phyloP scores from a whole-genome alignment of 1,140 invertebrate genomes.

The Drosophila ohnishii region DNA sequence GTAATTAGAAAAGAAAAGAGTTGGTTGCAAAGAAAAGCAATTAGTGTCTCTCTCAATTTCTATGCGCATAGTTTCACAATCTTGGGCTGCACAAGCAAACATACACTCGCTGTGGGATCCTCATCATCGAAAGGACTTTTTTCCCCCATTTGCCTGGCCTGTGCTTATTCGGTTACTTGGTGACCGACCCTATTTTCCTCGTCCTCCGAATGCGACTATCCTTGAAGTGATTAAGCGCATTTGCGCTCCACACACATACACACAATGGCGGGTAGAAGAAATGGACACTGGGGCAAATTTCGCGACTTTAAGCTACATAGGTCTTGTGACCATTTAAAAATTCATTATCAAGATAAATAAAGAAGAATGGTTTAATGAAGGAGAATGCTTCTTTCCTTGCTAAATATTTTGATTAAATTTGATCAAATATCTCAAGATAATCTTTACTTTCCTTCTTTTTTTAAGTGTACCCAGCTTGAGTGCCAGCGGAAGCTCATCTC shows the following conservation, averaged over 20 bases:
- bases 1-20: slow-evolving; percentile 82
- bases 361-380: too few species aligned
- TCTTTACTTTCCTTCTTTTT: neutral
- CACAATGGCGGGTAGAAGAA: slow-evolving; percentile 25
- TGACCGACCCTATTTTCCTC: slow-evolving; percentile 39
- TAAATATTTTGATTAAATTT: neutral
- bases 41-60: slow-evolving; percentile 81
- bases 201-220: slow-evolving; percentile 16
- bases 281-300: slow-evolving; percentile 27
- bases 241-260: slow-evolving; percentile 50
- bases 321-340: too few species aligned
- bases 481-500: slow-evolving; percentile 69
- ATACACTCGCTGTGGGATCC: slow-evolving; percentile 28
- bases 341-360: too few species aligned
- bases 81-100: slow-evolving; percentile 57
- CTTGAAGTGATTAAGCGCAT: slow-evolving; percentile 73
- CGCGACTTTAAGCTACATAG: neutral
- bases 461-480: slow-evolving; percentile 23
- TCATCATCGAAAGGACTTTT: slow-evolving; percentile 14
- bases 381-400: neutral
- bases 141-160: slow-evolving; percentile 12
- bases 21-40: slow-evolving; percentile 78
- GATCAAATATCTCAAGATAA: neutral
- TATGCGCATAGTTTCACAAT: slow-evolving; percentile 63
- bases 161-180: slow-evolving; percentile 55